Evolutionary conservation across 2,113 vertebrate species (phyloP).

Genomic region (Arizona elegans): DNA sequence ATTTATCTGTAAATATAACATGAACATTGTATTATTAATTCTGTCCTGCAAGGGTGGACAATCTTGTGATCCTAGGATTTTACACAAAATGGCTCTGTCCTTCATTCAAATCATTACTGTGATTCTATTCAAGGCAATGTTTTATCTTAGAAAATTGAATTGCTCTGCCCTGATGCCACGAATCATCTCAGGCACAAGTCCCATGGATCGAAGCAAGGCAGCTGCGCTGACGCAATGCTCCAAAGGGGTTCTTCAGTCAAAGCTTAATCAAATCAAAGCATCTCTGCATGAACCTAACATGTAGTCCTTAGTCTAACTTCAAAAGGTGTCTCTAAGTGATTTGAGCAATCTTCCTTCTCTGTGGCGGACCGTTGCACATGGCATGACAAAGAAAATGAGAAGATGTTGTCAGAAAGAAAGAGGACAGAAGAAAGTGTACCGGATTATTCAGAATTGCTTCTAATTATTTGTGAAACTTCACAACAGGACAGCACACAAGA

Average conservation of each 20-base stretch:
- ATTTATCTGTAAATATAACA: not conserved
- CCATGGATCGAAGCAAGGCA: not conserved
- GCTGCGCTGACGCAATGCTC: not conserved
- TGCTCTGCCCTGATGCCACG: not conserved
- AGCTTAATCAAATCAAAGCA: not conserved
- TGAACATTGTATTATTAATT: not conserved
- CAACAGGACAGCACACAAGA: not conserved
- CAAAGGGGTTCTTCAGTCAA: not conserved
- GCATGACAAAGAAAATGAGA: not conserved
- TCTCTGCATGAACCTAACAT: not conserved
- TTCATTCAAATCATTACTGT: not conserved
- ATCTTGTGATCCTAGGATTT: not conserved
- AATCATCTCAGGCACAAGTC: not conserved
- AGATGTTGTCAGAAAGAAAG: not conserved
- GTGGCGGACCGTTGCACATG: not conserved
- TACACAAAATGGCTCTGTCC: not conserved
- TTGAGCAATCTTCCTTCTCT: not conserved
- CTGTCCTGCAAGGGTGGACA: not conserved
- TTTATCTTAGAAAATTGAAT: not conserved
- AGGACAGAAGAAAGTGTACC: not conserved
- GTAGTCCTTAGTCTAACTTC: not conserved
- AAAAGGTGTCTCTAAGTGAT: not conserved
- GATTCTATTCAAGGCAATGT: not conserved
- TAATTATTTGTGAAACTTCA: not conserved
- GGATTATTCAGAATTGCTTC: not conserved